phyloP scores from a whole-genome alignment of 2,113 vertebrate species.

The Melanocharis versteri region DNA sequence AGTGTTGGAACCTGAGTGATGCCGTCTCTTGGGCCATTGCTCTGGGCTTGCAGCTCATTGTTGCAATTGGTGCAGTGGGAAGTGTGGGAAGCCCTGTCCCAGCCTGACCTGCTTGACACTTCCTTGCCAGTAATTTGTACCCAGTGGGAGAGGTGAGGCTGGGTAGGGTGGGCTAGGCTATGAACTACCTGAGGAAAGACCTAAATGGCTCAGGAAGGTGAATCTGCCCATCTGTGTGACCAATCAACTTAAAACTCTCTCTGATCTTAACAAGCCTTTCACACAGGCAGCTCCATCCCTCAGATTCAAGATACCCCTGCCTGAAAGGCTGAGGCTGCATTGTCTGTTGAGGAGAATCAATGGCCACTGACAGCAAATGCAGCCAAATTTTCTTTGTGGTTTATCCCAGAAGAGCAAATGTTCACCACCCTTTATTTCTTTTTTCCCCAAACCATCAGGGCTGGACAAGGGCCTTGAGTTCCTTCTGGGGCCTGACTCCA shows the following conservation, averaged over 20 bases:
- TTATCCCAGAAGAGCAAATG: not conserved
- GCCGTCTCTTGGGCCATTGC: not conserved
- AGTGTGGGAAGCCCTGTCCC: not conserved
- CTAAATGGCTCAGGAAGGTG: not conserved
- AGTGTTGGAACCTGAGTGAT: not conserved
- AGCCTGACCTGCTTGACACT: not conserved
- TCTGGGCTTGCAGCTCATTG: not conserved
- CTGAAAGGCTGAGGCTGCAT: not conserved
- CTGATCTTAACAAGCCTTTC: not conserved
- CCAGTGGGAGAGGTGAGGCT: not conserved
- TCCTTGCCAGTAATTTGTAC: not conserved
- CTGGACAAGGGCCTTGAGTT: not conserved
- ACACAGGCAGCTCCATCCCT: not conserved
- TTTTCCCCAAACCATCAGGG: not conserved
- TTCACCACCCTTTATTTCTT: not conserved
- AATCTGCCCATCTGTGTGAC: not conserved
- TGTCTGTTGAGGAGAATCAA: not conserved
- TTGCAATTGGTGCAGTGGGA: not conserved
- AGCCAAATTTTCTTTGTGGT: not conserved
- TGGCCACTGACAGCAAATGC: not conserved
- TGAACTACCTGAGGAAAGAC: not conserved
- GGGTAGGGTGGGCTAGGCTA: not conserved
- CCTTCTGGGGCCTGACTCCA: no score
- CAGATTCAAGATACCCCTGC: accelerated
- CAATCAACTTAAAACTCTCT: not conserved